Evolutionary conservation across 2,797 vertebrate genomes (phyloP).

Genomic region (Microhierax caerulescens): DNA sequence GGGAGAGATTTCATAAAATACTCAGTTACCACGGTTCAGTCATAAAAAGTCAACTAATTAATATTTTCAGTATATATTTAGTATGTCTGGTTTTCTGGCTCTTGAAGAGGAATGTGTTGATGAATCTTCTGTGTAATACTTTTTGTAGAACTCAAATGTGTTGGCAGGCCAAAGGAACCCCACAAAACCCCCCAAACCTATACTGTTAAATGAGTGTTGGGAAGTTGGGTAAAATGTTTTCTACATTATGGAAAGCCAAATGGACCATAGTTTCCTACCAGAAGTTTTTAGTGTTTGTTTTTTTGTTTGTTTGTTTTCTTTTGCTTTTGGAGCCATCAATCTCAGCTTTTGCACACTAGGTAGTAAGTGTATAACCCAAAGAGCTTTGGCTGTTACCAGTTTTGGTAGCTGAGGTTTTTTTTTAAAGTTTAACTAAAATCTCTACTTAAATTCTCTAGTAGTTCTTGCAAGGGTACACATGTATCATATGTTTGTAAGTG

Average conservation of each 20-base stretch:
- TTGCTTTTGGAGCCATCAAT: background rate
- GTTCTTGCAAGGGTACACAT: background rate
- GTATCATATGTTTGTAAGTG: accelerated
- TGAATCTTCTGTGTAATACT: background rate
- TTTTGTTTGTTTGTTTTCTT: too few relatives aligned
- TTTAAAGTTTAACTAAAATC: background rate
- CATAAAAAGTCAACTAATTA: background rate
- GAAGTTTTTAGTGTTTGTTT: background rate
- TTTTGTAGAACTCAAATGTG: background rate
- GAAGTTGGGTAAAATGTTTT: background rate
- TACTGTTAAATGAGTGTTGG: background rate
- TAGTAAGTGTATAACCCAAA: background rate
- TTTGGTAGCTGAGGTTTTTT: background rate
- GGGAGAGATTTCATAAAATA: background rate
- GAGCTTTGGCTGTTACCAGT: background rate
- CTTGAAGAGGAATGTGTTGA: background rate
- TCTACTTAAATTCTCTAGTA: background rate
- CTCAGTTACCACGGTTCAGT: background rate
- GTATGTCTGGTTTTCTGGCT: background rate
- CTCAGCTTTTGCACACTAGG: background rate
- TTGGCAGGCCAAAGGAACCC: background rate
- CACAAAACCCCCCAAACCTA: background rate
- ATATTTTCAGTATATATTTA: background rate
- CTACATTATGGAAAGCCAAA: background rate
- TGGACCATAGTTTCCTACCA: background rate